phyloP scores from a whole-genome alignment of 1,140 invertebrate species.

The Bombus breviceps region DNA sequence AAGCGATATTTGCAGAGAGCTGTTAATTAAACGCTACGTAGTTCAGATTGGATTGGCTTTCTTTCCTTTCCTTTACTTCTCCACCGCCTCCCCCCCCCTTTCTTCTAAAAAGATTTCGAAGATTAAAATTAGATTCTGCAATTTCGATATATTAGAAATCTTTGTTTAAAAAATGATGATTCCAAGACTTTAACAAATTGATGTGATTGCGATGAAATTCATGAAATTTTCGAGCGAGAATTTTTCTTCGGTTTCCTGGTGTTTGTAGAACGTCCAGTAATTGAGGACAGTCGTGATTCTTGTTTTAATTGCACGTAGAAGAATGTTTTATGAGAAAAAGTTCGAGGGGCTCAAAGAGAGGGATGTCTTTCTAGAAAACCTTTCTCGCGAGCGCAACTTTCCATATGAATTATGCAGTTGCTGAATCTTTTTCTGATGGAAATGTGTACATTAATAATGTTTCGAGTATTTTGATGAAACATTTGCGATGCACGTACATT shows the following conservation, averaged over 20 bases:
- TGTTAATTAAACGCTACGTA: too few species aligned
- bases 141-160: too few species aligned
- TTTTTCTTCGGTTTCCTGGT: not conserved
- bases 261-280: not conserved
- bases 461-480: not conserved
- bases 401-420: not conserved
- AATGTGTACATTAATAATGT: not conserved
- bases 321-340: not conserved
- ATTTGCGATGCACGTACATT: not conserved
- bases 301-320: not conserved
- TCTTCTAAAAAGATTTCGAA: too few species aligned
- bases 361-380: not conserved
- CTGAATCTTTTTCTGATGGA: not conserved
- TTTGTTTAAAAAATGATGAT: too few species aligned
- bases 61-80: too few species aligned
- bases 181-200: too few species aligned
- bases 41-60: too few species aligned
- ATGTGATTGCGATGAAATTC: too few species aligned
- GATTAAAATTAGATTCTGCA: too few species aligned
- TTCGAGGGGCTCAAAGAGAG: not conserved
- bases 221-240: not conserved
- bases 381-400: not conserved
- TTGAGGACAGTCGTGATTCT: not conserved
- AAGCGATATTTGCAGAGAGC: too few species aligned
- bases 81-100: rapidly evolving